These are phyloP conservation scores for Hassar affinis DNA, from an alignment of 2,113 vertebrate genomes.

Conservation along the genomic window DNA sequence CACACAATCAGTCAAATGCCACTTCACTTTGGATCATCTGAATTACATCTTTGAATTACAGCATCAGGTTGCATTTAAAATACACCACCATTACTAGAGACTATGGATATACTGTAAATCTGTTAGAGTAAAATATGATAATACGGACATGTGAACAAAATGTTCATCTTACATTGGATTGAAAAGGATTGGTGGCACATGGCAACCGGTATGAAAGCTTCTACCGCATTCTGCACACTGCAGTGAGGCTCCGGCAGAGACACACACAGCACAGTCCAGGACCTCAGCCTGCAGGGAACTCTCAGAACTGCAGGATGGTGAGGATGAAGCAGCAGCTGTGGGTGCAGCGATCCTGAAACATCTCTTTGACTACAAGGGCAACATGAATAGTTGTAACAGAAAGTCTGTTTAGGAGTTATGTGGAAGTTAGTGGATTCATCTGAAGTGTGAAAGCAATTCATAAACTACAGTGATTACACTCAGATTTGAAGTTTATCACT, in stretches of 20 bases:
- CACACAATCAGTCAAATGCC: background rate
- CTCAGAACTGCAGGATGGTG: background rate
- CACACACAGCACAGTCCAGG: slow-evolving; percentile 52
- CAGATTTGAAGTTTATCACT: background rate
- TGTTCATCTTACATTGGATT: slow-evolving; percentile 31
- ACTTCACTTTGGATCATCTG: background rate
- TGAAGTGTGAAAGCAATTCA: background rate
- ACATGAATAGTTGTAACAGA: background rate
- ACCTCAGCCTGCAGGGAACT: background rate
- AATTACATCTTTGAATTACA: no score
- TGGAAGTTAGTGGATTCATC: background rate
- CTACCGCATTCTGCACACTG: slow-evolving; percentile 54
- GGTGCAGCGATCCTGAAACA: slow-evolving; percentile 16
- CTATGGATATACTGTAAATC: background rate
- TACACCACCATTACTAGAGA: background rate
- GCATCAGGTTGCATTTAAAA: no score
- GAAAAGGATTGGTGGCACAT: slow-evolving; percentile 54
- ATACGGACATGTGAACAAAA: background rate
- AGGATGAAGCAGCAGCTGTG: background rate
- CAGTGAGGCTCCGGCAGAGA: slow-evolving; percentile 22
- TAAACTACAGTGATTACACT: background rate
- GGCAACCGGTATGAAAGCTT: slow-evolving; percentile 58
- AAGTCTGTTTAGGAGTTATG: background rate
- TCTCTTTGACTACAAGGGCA: slow-evolving; percentile 6
- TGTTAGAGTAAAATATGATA: background rate